Evolutionary conservation across 92 coral and sea anemone genomes (phyloP).

Genomic region (Meandrina meandrites): DNA sequence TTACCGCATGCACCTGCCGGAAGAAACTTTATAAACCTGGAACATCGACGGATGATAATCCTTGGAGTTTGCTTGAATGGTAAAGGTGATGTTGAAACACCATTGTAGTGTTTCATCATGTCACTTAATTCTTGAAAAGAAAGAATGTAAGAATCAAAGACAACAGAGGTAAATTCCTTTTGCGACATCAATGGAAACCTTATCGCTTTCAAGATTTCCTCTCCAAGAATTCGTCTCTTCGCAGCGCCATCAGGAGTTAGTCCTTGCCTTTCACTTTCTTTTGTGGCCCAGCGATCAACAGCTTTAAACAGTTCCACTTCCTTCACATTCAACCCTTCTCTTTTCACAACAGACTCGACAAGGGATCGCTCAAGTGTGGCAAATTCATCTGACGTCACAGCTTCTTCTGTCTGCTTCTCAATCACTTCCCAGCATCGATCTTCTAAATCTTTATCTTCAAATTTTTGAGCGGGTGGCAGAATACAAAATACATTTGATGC

Average conservation of each 20-base stretch:
- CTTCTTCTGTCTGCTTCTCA: too few relatives aligned
- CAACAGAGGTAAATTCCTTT: not conserved
- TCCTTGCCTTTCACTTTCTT: not conserved
- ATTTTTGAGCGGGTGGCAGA: conserved; percentile 39
- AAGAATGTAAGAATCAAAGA: not conserved
- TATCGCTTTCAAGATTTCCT: not conserved
- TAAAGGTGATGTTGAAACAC: not conserved
- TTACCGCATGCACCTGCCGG: not conserved
- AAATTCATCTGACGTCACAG: too few relatives aligned
- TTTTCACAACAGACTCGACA: too few relatives aligned
- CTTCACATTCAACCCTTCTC: too few relatives aligned
- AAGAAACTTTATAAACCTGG: not conserved
- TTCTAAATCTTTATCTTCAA: too few relatives aligned
- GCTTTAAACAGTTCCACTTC: too few relatives aligned
- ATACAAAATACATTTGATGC: conserved; percentile 50
- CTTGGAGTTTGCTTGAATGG: not conserved
- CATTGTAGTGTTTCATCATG: not conserved
- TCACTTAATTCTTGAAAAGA: not conserved
- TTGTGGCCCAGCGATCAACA: conserved; percentile 14
- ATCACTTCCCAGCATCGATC: too few relatives aligned
- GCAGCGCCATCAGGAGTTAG: not conserved
- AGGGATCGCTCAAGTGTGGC: too few relatives aligned
- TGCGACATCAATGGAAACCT: not conserved
- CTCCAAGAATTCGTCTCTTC: not conserved
- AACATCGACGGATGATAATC: not conserved